These are phyloP conservation scores for Hemistola chrysoprasaria DNA, from an alignment of 2,888 invertebrate species.

Conservation along the genomic window DNA sequence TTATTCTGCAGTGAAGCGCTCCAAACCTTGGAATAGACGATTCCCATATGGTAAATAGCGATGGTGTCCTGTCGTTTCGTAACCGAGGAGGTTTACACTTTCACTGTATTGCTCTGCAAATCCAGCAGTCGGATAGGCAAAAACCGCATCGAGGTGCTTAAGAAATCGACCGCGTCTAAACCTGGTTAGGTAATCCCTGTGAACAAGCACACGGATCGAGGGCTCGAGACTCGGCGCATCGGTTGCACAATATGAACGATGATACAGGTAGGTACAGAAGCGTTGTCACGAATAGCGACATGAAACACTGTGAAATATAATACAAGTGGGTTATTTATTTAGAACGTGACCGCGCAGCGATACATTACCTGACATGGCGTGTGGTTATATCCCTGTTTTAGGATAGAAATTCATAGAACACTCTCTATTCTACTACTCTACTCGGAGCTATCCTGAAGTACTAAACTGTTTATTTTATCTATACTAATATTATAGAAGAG, in stretches of 20 bases:
- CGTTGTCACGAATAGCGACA: conserved; percentile 61
- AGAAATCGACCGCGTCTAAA: conserved; percentile 58
- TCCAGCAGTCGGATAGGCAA: conserved; percentile 46
- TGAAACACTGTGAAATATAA: conserved; percentile 62
- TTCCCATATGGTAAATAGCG: conserved; percentile 21
- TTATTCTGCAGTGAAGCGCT: conserved; percentile 37
- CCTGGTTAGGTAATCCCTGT: conserved; percentile 62
- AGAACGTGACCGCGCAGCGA: conserved; percentile 67
- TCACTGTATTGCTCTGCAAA: conserved; percentile 53
- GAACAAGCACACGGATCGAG: conserved; percentile 53
- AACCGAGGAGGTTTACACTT: conserved; percentile 52
- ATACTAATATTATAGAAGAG: too few species aligned
- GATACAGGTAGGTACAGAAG: conserved; percentile 51
- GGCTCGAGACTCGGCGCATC: conserved; percentile 46
- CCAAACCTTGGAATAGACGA: conserved; percentile 23
- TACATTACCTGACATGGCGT: conserved; percentile 50
- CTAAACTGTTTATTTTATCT: too few species aligned
- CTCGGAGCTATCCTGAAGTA: too few species aligned
- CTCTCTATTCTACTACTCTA: conserved; percentile 1
- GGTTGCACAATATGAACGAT: conserved; percentile 60
- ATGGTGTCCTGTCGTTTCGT: conserved; percentile 41
- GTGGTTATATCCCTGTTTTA: conserved; percentile 42
- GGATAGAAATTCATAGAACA: conserved; percentile 32
- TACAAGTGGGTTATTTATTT: conserved; percentile 68
- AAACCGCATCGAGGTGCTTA: conserved; percentile 53